A percentile compares a stretch with the other conserved stretches of the same genome.
Conservation (phyloP, 2,888 invertebrate species). For the Rhaphigaster nebulosa region DNA sequence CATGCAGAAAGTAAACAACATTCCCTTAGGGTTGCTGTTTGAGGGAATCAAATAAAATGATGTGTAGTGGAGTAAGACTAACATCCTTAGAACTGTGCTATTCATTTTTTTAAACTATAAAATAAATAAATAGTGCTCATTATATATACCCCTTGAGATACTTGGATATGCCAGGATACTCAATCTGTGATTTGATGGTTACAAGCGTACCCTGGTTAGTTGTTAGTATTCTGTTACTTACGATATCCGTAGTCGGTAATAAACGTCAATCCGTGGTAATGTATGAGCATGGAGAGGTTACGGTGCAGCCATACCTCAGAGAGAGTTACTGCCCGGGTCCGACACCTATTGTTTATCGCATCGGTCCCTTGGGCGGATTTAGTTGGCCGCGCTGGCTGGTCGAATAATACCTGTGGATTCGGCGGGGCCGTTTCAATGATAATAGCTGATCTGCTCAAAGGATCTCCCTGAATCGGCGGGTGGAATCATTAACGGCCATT, state of each 20-base stretch:
- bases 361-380: neutral
- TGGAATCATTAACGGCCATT: neutral
- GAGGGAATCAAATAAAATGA: too few relatives aligned
- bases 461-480: neutral
- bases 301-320: neutral
- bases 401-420: neutral
- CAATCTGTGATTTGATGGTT: neutral
- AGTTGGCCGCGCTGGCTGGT: neutral
- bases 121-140: too few relatives aligned
- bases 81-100: too few relatives aligned
- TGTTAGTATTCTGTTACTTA: constrained; percentile 27
- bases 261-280: neutral
- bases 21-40: too few relatives aligned
- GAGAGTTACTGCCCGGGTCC: neutral
- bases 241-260: constrained; percentile 4
- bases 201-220: neutral
- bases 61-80: too few relatives aligned
- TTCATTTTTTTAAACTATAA: too few relatives aligned
- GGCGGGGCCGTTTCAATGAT: neutral
- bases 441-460: neutral
- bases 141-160: too few relatives aligned
- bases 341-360: neutral
- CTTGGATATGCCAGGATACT: neutral
- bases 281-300: neutral
- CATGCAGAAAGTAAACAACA: too few relatives aligned